Base-by-base conservation (phyloP, 1,140 invertebrate species). In the Heliconius hewitsoni region DNA sequence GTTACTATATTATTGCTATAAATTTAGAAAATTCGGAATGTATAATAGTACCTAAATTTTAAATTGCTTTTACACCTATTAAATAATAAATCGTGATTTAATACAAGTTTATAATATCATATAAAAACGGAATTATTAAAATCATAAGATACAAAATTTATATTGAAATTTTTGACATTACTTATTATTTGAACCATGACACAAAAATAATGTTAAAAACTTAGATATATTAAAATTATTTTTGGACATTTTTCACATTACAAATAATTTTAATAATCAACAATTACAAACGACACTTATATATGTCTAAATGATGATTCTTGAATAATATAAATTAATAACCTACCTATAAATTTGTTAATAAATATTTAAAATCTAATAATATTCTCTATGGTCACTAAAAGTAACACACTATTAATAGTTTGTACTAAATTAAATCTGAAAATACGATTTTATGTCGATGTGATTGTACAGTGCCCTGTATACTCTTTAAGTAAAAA, bases 381-480 rank as follows among this genome's bases (percentile, higher is more conserved):
- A 66, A 73, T 55, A 76, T 52, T 46, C 55, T 30, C 73, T 81
- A 81, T 76, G 80, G 77, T 76, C 81, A 82, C 80, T 55, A 34
- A 52, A 52, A 76, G 27, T 70, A 76, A 78, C 34, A 30, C 23
- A 13, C 13, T 66, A 66, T 66, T 34, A 74, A 70, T 78, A 76
- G 71, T 83, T 83, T 83, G 82, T 83, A 83, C 82, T 83, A 79
- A 81, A 81, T 83, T 23, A 77, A 74, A 79, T 66, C 23, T 23
- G n/a, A 57, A 23, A 66, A 27, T 30, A 27, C 1, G 4, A 27
- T 27, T 66, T 66, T 66, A 30, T 66, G 60, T 66, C n/a, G 57
- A 60, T 60, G 57, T 66, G n/a, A 66, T 66, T 66, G 60, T 66
- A 27, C 23, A 66, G 60, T 30, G n/a, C n/a, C n/a, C 23, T 23